Evolutionary conservation across 2,113 vertebrate species (phyloP).

Genomic region (Mohoua ochrocephala): DNA sequence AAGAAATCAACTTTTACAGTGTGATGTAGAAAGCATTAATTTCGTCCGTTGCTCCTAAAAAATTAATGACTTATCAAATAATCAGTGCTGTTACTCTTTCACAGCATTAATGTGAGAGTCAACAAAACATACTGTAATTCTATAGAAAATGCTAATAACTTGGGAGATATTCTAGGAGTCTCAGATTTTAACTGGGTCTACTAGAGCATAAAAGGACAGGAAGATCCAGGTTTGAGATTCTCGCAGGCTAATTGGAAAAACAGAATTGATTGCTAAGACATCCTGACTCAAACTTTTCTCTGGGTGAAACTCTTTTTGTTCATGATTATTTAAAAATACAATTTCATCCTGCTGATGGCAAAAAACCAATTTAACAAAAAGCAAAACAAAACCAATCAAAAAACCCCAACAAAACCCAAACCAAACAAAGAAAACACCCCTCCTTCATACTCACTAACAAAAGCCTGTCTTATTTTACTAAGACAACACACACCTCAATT

Average conservation of each 20-base stretch:
- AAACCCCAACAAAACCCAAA: rapidly evolving
- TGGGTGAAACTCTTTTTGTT: not conserved
- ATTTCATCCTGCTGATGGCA: not conserved
- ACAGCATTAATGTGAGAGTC: not conserved
- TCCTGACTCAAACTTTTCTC: not conserved
- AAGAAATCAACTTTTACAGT: not conserved
- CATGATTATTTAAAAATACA: not conserved
- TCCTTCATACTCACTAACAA: not conserved
- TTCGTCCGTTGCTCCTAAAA: not conserved
- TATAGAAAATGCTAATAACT: not conserved
- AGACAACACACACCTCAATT: not conserved
- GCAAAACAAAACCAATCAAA: not conserved
- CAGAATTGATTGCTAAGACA: not conserved
- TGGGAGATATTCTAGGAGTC: not conserved
- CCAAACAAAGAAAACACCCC: rapidly evolving
- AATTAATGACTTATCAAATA: not conserved
- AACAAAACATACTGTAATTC: not conserved
- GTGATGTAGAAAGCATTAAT: not conserved
- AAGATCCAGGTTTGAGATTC: not conserved
- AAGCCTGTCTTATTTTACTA: not conserved
- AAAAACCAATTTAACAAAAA: not conserved
- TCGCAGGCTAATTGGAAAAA: not conserved
- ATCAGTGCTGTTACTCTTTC: not conserved
- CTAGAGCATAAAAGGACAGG: not conserved
- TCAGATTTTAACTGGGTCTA: not conserved